Evolutionary conservation across 2,888 invertebrate genomes (phyloP), one percentile per base, ranked within the genome.

Genomic region (Stegophylla sp.): DNA sequence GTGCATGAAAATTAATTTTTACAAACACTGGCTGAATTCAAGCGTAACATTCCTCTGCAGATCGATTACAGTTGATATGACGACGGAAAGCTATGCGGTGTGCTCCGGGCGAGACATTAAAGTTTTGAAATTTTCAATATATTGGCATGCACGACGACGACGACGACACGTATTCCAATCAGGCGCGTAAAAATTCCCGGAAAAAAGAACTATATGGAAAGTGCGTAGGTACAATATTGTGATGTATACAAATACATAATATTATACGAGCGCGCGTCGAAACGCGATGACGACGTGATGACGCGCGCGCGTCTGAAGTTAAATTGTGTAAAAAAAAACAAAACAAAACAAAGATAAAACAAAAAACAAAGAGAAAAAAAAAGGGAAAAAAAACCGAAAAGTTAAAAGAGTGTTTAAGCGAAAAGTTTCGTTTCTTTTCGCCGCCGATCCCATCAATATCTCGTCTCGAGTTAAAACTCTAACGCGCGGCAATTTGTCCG

Each of bases 381-480:
- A n/a, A 15, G 0, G 13, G 9, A 53, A 48, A 71, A 71, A 71
- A 4, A 17, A 4, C 20, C 12, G 23, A 28, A 59, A 59, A 26
- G 17, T 43, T 72, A 26, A 72, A 56, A 63, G 45, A n/a, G 20
- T 15, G 34, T 34, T 63, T 51, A 34, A 51, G 15, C 28, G 48
- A 48, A 74, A 74, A 63, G 61, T 63, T 63, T 34, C n/a, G n/a
- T n/a, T n/a, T n/a, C n/a, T 20, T 74, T 20, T 48, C 45, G 61
- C 56, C 15, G 41, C 0, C 28, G 28, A 5, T 45, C 67, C 17
- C 26, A 69, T 51, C 67, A 69, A 51, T 69, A 48, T 51, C 28
- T 5, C n/a, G 59, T 59, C n/a, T 45, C 7, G 17, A 45, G 43
- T 72, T 56, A 43, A 34, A 59, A 43, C 72, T 56, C n/a, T 59